Conservation (phyloP, 2,888 invertebrate species). For the Poecilus cupreus region DNA sequence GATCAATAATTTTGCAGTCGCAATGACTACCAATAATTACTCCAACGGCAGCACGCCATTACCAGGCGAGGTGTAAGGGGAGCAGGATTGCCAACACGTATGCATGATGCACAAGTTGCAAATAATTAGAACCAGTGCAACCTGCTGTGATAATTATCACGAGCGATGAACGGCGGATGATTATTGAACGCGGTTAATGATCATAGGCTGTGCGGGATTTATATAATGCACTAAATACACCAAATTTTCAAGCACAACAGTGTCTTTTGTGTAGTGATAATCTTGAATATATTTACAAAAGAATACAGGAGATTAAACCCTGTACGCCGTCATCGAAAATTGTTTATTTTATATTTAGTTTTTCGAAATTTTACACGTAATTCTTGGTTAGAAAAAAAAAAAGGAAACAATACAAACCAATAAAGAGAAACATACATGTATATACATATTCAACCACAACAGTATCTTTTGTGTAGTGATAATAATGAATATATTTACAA, state of each 20-base stretch:
- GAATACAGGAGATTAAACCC: too few relatives aligned
- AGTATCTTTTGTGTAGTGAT: too few relatives aligned
- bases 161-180: not conserved
- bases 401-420: too few relatives aligned
- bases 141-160: not conserved
- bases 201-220: not conserved
- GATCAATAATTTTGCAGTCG: not conserved
- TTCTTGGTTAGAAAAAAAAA: too few relatives aligned
- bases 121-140: not conserved
- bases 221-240: not conserved
- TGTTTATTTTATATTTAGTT: too few relatives aligned
- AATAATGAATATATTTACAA: too few relatives aligned
- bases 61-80: not conserved
- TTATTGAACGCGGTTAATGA: not conserved
- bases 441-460: too few relatives aligned
- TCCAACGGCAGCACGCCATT: not conserved
- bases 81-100: not conserved
- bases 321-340: too few relatives aligned
- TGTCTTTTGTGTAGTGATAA: not conserved
- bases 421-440: too few relatives aligned
- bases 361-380: too few relatives aligned
- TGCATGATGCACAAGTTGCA: not conserved
- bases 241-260: not conserved
- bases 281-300: too few relatives aligned
- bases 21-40: not conserved